Base-by-base conservation (phyloP, 2,888 invertebrate genomes). In the Helobdella robusta region DNA sequence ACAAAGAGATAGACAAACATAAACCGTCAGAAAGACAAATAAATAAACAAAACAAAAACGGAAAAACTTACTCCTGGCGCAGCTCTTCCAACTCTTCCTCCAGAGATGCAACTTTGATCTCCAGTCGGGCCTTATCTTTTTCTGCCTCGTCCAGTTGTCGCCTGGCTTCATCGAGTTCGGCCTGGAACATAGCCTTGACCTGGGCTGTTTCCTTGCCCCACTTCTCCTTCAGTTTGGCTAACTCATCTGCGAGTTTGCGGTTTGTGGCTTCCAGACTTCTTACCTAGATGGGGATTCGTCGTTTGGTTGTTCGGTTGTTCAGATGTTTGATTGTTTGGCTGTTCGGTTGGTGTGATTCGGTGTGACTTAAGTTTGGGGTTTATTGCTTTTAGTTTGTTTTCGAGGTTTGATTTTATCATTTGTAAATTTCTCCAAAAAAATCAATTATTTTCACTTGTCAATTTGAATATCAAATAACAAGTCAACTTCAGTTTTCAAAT, bases 91-190 rank as follows among this genome's bases (percentile, higher is more conserved):
- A 72, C 70, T 81, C 79, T 54, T 82, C 81, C 56, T 79, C 76
- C 52, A 81, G 74, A 64, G 76, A 73, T 48, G 77, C 76, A 59
- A 78, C 74, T 67, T 79, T 77, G 65, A 82, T 78, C 72, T 82
- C 81, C 65, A 82, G 74, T 65, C 78, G 77, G 35, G 79, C 79
- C 73, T 81, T 81, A 68, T 81, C 77, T 68, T 80, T 77, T 59
- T 79, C 80, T 2, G 80, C 76, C 52, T 80, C 79, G 71, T 82
- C 81, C 67, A 82, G 77, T 64, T 81, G 75, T 67, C 77, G 76
- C 54, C 81, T 73, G 34, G 81, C 81, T 65, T 81, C 80, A 2
- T 78, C 75, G 68, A 82, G 73, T 66, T 81, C 81, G 63, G 77
- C 78, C 59, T 81, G 79, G 74, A 79, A 82, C 77, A 79, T 78